phyloP scores from a whole-genome alignment of 2,113 vertebrate genomes.

The Pteropus alecto region DNA sequence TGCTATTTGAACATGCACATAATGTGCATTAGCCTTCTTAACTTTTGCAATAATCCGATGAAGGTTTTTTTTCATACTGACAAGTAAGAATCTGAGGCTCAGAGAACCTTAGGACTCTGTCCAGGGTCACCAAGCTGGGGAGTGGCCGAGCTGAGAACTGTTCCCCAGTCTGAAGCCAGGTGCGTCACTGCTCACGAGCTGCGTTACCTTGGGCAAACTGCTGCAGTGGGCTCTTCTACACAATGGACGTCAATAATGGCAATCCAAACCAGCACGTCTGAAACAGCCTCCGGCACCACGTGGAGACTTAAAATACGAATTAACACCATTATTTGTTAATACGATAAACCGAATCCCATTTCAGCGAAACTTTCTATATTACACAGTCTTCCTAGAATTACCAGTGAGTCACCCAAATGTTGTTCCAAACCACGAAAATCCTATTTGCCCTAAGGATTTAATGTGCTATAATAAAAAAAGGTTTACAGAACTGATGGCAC shows the following conservation, averaged over 20 bases:
- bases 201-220: neutral
- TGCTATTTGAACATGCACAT: neutral
- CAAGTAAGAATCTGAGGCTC: neutral
- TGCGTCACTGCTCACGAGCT: neutral
- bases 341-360: neutral
- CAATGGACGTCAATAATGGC: neutral
- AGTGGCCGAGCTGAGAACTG: neutral
- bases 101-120: neutral
- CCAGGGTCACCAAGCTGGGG: neutral
- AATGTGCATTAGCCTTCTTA: neutral
- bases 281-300: neutral
- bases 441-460: neutral
- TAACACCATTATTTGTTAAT: neutral
- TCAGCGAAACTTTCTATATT: neutral
- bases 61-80: neutral
- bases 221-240: neutral
- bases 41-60: neutral
- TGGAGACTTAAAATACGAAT: neutral
- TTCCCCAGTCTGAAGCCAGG: neutral
- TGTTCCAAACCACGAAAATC: neutral
- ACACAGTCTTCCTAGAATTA: neutral
- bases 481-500: neutral
- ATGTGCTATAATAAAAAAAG: neutral
- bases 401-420: neutral
- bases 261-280: neutral